Evolutionary conservation across 2,113 vertebrate species (phyloP), one percentile per base, ranked within the genome.

Genomic region (Oncorhynchus keta): DNA sequence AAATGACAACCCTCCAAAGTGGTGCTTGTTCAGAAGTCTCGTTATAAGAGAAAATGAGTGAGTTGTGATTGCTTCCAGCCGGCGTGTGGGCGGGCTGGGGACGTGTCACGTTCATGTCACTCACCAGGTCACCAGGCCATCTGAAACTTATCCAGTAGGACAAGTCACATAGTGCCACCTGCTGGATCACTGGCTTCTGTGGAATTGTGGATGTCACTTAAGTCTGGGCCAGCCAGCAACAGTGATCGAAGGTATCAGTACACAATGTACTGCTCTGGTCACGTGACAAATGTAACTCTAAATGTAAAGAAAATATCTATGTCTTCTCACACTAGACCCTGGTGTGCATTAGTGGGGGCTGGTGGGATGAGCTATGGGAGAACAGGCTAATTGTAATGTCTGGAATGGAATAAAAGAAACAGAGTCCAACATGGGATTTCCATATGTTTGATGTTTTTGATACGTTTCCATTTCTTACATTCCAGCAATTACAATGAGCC

Each of bases 121-220:
- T 84, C 85, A 82, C 73, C 82, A 65, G 72, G 84, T 86, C 75
- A 89, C 84, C 83, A 93, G 84, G 81, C 91, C 75, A 90, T 90
- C 77, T 94, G 91, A 72, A 90, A 91, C 39, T 39, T 18, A 59
- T 6, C 16, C 67, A 32, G 16, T 68, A 39, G 35, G 76, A 68
- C 85, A 92, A 90, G 39, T 93, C 93, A 75, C 93, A 95, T 80
- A 95, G 93, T 73, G 94, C 94, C 87, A 95, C 94, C 89, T 95
- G 93, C 85, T 95, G 95, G 78, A 93, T 93, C 83, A 95, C 68
- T 95, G 95, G 94, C 94, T 72, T 95, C 93, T 78, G 81, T 95
- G 94, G 85, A 95, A 95, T 77, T 95, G 14, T 68, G 67, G 30
- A 11, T 12, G 39, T 30, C 28, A 20, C 30, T 4, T 1, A 11